Evolutionary conservation across 1,140 invertebrate species (phyloP).

Genomic region (Drosophila nebulosa): DNA sequence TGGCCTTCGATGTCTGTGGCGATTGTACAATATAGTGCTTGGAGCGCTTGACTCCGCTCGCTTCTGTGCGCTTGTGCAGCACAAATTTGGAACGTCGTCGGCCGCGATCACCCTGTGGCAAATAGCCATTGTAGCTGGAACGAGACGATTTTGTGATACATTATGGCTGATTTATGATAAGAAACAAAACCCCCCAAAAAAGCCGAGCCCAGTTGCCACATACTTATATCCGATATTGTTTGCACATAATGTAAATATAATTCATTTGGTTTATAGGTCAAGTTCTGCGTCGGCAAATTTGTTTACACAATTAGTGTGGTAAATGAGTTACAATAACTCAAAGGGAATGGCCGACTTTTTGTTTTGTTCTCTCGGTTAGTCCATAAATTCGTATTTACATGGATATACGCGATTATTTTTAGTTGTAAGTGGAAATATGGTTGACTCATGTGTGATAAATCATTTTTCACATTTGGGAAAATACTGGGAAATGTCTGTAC

Average conservation of each 20-base stretch:
- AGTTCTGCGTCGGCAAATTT: conserved; percentile 57
- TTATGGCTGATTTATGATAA: conserved; percentile 50
- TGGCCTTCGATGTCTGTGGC: conserved; percentile 93
- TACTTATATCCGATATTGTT: conserved; percentile 34
- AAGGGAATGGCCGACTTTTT: conserved; percentile 30
- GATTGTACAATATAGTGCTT: conserved; percentile 98
- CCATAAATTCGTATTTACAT: conserved; percentile 33
- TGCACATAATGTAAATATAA: conserved; percentile 28
- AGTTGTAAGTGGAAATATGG: conserved; percentile 2
- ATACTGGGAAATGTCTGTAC: neutral
- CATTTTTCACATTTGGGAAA: too few species aligned
- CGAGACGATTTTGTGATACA: conserved; percentile 21
- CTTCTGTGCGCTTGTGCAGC: conserved; percentile 89
- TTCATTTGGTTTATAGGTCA: conserved; percentile 61
- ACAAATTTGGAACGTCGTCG: conserved; percentile 96
- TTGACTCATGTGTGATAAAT: conserved; percentile 3
- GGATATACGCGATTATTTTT: too few species aligned
- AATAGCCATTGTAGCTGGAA: conserved; percentile 95
- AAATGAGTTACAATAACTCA: conserved; percentile 53
- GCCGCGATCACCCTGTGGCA: conserved; percentile 95
- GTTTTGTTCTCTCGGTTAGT: conserved; percentile 21
- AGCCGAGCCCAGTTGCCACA: neutral
- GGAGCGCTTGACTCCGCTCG: conserved; percentile 96
- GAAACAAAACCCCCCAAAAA: neutral
- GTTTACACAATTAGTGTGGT: conserved; percentile 53